phyloP scores from a whole-genome alignment of 2,888 invertebrate species.

The Tinea pellionella region DNA sequence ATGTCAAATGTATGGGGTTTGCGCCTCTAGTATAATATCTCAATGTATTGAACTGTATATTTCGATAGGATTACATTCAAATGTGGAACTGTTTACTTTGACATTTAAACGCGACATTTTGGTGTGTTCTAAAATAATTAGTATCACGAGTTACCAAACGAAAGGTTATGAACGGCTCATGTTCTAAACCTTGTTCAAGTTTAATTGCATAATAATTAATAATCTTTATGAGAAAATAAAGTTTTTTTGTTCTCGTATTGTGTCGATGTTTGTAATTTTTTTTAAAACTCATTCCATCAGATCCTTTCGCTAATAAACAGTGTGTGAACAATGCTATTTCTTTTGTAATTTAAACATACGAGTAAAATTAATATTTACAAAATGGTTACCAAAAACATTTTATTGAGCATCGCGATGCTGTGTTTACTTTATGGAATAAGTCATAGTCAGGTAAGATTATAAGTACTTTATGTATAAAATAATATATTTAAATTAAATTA shows the following conservation, averaged over 20 bases:
- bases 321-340: neutral
- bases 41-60: too few species aligned
- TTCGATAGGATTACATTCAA: neutral
- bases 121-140: slow-evolving; percentile 6
- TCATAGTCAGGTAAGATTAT: neutral
- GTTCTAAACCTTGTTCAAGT: neutral
- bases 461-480: too few species aligned
- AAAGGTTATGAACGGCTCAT: neutral
- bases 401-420: neutral
- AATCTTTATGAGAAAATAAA: slow-evolving; percentile 1
- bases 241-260: neutral
- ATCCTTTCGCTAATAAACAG: slow-evolving; percentile 3
- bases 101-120: slow-evolving; percentile 6
- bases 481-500: too few species aligned
- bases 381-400: neutral
- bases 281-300: neutral
- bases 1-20: too few species aligned
- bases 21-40: too few species aligned
- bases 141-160: neutral
- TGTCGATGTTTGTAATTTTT: neutral
- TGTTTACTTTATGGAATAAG: neutral
- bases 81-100: neutral
- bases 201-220: neutral
- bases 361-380: neutral
- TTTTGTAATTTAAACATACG: neutral